phyloP scores from a whole-genome alignment of 2,888 invertebrate species.

The Agrotis ipsilon region DNA sequence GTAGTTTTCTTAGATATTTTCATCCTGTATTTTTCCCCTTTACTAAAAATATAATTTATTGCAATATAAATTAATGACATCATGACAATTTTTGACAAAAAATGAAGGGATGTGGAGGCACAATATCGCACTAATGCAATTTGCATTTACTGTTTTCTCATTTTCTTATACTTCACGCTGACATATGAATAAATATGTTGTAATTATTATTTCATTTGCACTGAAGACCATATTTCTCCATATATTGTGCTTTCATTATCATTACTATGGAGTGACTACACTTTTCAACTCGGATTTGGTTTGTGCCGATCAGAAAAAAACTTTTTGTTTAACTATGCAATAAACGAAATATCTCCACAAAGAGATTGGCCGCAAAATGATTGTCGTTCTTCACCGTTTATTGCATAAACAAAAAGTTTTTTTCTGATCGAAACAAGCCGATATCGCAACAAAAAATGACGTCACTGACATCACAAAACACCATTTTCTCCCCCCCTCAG shows the following conservation, averaged over 20 bases:
- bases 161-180: neutral
- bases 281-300: neutral
- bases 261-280: too few species aligned
- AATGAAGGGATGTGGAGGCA: constrained; percentile 16
- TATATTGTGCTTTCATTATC: constrained; percentile 34
- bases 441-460: neutral
- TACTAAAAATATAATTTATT: neutral
- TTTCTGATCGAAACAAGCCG: neutral
- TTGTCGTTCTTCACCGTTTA: neutral
- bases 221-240: neutral
- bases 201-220: constrained; percentile 12
- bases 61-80: neutral
- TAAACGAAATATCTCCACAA: too few species aligned
- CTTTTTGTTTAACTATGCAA: neutral
- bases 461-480: neutral
- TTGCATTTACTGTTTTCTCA: neutral
- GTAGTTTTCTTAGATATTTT: constrained; percentile 35
- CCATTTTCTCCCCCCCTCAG: constrained; percentile 64
- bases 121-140: constrained; percentile 10
- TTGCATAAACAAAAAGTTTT: neutral
- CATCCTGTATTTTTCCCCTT: neutral
- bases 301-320: neutral
- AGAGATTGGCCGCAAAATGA: neutral
- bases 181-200: neutral
- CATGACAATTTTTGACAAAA: neutral